Base-by-base conservation (phyloP, 2,888 invertebrate species). In the Parochlus steinenii region DNA sequence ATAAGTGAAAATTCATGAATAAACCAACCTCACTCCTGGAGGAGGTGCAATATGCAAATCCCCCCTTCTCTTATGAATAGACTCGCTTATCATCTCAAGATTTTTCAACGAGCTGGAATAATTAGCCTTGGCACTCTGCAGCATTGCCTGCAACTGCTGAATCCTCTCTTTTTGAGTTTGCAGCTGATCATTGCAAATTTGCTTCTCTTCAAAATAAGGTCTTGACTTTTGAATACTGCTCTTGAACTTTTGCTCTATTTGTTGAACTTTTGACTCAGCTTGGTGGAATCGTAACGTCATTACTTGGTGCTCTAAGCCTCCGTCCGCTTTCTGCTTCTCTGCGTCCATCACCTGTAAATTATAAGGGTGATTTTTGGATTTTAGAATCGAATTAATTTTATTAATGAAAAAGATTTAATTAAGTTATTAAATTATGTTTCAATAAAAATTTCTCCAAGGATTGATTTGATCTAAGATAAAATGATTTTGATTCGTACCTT, bases 161-260 rank as follows among this genome's bases (percentile, higher is more conserved):
- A 90, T 83, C 48, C 82, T 73, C 44, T 71, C 71, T 52, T 87
- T 89, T 52, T 89, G 86, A 3, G 81, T 77, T 48, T 78, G 76
- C 37, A 90, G 56, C 53, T 86, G 83, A 47, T 80, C 76, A 52
- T 90, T 81, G 46, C 87, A 83, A 10, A 81, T 67, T 49, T 76
- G 72, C 60, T 86, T 89, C 55, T 87, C 78, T 43, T 92, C 90
- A 51, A 92, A 92, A 55, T 92, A 93, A 1, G 82, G 72, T 39
- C 86, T 72, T 2, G 92, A 82, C 56, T 87, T 90, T 23, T 74
- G 67, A 33, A 92, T 87, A 50, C 74, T 78, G 36, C 79, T 71
- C 45, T 76, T 77, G 37, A 83, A 66, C 47, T 78, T 78, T 45
- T 86, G 85, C 55, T 90, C 87, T 18, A 86, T 55, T 48, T 75